These are phyloP conservation scores for Rhynchophorus ferrugineus DNA, from an alignment of 1,140 invertebrate genomes.

Conservation along the genomic window DNA sequence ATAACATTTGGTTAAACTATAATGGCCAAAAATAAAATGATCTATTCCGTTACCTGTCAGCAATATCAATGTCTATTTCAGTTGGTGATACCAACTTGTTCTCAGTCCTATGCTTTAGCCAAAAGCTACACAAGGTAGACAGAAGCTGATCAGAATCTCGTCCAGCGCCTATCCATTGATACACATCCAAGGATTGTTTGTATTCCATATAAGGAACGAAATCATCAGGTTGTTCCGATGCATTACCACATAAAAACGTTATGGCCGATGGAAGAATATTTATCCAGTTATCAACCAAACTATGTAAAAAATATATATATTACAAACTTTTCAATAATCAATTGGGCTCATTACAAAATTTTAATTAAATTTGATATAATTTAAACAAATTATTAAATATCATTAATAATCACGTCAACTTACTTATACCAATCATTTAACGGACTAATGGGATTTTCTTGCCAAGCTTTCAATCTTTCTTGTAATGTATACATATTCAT, in stretches of 20 bases:
- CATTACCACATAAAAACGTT: constrained; percentile 81
- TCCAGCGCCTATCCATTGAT: constrained; percentile 94
- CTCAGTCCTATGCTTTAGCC: constrained; percentile 56
- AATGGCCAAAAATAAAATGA: neutral
- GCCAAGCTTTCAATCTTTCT: constrained; percentile 69
- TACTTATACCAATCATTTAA: constrained; percentile 67
- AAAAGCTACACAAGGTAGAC: constrained; percentile 63
- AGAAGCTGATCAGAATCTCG: constrained; percentile 80
- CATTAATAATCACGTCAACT: too few species aligned
- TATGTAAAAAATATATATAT: constrained; percentile 3
- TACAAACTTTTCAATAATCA: neutral
- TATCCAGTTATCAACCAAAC: constrained; percentile 66
- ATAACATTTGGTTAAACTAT: neutral
- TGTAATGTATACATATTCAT: constrained; percentile 67
- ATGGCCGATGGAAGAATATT: constrained; percentile 70
- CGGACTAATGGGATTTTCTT: constrained; percentile 70
- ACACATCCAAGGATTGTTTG: constrained; percentile 63
- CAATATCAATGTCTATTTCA: constrained; percentile 37
- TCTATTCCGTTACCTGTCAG: constrained; percentile 31
- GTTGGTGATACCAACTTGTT: constrained; percentile 32
- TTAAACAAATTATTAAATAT: too few species aligned
- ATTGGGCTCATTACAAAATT: neutral
- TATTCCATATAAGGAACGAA: constrained; percentile 91
- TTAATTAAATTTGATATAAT: neutral
- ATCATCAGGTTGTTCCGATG: constrained; percentile 72